phyloP scores from a whole-genome alignment of 2,888 invertebrate genomes.

The Athripsodes cinereus region DNA sequence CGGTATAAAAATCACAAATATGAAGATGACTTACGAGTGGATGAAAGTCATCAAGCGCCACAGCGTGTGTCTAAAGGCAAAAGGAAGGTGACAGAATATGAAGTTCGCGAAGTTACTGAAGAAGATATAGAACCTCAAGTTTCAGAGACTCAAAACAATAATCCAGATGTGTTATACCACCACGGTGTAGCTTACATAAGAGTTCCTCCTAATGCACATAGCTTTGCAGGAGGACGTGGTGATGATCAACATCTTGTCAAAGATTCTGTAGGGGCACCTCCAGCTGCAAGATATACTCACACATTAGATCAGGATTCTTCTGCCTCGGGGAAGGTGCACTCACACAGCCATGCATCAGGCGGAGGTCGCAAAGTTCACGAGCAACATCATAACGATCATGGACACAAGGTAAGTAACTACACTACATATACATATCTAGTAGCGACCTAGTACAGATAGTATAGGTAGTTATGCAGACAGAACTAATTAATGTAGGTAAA shows the following conservation, averaged over 20 bases:
- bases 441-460: too few relatives aligned
- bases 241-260: conserved; percentile 43
- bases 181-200: conserved; percentile 21
- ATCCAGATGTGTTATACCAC: conserved; percentile 16
- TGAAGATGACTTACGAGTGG: conserved; percentile 12
- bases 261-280: conserved; percentile 33
- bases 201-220: conserved; percentile 1
- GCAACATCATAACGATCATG: conserved; percentile 7
- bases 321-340: conserved; percentile 16
- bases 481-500: too few relatives aligned
- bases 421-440: too few relatives aligned
- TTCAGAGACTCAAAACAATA: conserved; percentile 7
- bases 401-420: conserved; percentile 18
- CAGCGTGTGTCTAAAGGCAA: background rate
- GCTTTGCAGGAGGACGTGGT: background rate
- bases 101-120: conserved; percentile 22
- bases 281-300: conserved; percentile 31
- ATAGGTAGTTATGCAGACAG: too few relatives aligned
- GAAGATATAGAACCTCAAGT: conserved; percentile 15
- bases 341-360: conserved; percentile 38
- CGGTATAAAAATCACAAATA: conserved; percentile 18
- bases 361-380: conserved; percentile 51
- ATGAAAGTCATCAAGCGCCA: conserved; percentile 14
- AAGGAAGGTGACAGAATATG: conserved; percentile 15
- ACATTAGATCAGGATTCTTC: conserved; percentile 25